These are phyloP conservation scores for Serrognathus titanus DNA, from an alignment of 2,888 invertebrate species.

Conservation along the genomic window DNA sequence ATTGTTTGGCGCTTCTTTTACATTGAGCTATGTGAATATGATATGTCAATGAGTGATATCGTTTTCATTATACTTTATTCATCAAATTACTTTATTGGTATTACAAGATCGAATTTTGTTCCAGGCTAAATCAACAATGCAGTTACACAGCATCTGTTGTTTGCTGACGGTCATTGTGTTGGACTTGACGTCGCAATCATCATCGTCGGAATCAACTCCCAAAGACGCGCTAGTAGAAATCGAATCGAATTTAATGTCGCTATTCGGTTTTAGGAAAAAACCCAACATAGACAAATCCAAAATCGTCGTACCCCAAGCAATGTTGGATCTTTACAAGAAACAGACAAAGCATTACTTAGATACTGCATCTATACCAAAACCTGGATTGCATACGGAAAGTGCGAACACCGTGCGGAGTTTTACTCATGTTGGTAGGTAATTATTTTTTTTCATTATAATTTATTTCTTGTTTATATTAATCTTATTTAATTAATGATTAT, in stretches of 20 bases:
- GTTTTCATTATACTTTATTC: too few species aligned
- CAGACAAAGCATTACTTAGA: slow-evolving; percentile 63
- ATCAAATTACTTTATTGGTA: too few species aligned
- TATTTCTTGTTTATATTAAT: background rate
- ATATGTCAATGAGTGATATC: too few species aligned
- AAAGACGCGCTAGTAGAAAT: slow-evolving; percentile 46
- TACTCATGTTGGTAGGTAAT: slow-evolving; percentile 68
- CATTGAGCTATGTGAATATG: too few species aligned
- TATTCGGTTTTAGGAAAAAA: slow-evolving; percentile 58
- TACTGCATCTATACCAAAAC: slow-evolving; percentile 63
- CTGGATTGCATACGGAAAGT: slow-evolving; percentile 66
- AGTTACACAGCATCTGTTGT: slow-evolving; percentile 41
- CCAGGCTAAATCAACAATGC: slow-evolving; percentile 42
- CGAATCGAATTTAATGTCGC: slow-evolving; percentile 59
- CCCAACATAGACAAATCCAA: slow-evolving; percentile 52
- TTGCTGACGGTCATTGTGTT: slow-evolving; percentile 37
- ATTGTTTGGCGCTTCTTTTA: too few species aligned
- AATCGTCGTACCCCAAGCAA: slow-evolving; percentile 70
- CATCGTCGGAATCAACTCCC: slow-evolving; percentile 36
- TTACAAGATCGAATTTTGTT: background rate
- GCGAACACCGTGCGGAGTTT: slow-evolving; percentile 85
- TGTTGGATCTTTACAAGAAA: slow-evolving; percentile 73
- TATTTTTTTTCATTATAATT: background rate
- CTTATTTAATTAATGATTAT: background rate
- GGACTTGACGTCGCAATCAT: slow-evolving; percentile 25